Conservation (phyloP, 2,888 invertebrate species). For the Hetaerina titia region DNA sequence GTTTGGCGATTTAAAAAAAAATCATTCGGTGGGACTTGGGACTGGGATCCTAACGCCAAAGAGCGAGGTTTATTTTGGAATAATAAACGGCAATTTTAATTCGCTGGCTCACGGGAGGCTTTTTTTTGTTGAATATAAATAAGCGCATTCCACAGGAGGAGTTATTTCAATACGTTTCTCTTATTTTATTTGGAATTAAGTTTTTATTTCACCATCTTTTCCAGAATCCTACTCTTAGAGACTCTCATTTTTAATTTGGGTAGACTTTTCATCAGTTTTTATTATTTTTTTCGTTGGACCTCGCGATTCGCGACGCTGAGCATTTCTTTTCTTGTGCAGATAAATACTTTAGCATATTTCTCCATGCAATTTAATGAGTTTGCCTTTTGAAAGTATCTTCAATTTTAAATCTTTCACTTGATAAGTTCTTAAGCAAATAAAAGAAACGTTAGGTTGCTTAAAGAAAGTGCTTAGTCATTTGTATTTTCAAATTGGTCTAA, state of each 20-base stretch:
- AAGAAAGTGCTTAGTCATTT: no score
- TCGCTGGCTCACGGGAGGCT: slow-evolving; percentile 46
- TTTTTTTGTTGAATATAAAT: slow-evolving; percentile 51
- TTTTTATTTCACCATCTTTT: neutral
- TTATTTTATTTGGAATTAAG: neutral
- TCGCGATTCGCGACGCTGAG: no score
- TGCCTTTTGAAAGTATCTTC: neutral
- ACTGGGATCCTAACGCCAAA: slow-evolving; percentile 1
- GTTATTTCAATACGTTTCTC: slow-evolving; percentile 10
- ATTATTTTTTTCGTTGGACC: neutral
- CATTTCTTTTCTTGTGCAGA: neutral
- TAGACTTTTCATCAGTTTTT: neutral
- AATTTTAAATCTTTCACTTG: neutral
- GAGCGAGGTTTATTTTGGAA: slow-evolving; percentile 44
- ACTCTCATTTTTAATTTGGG: neutral
- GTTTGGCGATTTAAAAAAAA: neutral
- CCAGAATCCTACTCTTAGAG: neutral
- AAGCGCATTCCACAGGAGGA: slow-evolving; percentile 24
- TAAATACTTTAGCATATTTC: neutral
- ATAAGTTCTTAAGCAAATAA: neutral
- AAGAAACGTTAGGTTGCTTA: no score
- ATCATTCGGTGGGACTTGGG: slow-evolving; percentile 36
- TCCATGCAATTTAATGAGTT: neutral
- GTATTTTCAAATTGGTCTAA: no score
- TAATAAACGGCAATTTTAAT: slow-evolving; percentile 59